Percentiles rank a stretch among this genome's conserved stretches.
These are phyloP conservation scores for Rhagoletis zephyria DNA, from an alignment of 1,140 invertebrate species.

Conservation along the genomic window DNA sequence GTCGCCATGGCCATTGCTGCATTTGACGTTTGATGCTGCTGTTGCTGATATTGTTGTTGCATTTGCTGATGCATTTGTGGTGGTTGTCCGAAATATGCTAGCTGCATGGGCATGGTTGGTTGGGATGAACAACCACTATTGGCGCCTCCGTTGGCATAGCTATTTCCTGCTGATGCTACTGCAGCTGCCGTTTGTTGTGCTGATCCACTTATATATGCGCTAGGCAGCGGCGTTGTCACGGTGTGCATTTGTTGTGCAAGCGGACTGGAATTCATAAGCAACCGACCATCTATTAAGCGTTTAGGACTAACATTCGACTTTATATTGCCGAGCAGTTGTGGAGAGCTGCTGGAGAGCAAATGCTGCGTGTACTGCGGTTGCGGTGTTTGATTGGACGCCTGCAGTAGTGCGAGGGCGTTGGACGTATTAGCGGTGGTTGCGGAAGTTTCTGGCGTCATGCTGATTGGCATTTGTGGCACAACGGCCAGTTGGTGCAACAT, in stretches of 20 bases:
- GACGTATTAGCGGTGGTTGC: slow-evolving; percentile 67
- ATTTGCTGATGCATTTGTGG: slow-evolving; percentile 52
- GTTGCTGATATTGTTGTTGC: slow-evolving; percentile 52
- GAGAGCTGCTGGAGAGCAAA: slow-evolving; percentile 62
- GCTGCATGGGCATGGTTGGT: slow-evolving; percentile 62
- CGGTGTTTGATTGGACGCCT: slow-evolving; percentile 60
- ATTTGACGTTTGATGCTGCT: slow-evolving; percentile 45
- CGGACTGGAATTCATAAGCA: slow-evolving; percentile 59
- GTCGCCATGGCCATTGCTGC: slow-evolving; percentile 62
- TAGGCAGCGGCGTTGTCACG: slow-evolving; percentile 1
- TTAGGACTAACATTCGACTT: slow-evolving; percentile 66
- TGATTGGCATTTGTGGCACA: slow-evolving; percentile 56
- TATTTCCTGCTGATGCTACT: not conserved
- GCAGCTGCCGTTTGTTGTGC: not conserved
- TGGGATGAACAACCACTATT: slow-evolving; percentile 62
- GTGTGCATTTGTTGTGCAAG: slow-evolving; percentile 54
- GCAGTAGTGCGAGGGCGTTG: slow-evolving; percentile 67
- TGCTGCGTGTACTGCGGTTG: slow-evolving; percentile 65
- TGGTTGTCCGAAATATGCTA: slow-evolving; percentile 66
- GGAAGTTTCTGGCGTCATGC: slow-evolving; percentile 38
- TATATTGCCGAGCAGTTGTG: slow-evolving; percentile 59
- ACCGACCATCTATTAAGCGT: slow-evolving; percentile 58
- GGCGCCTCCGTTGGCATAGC: slow-evolving; percentile 56
- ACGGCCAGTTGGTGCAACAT: slow-evolving; percentile 58
- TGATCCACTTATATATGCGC: slow-evolving; percentile 4